A percentile compares a stretch with the other conserved stretches of the same genome.
Conservation (phyloP, 2,888 invertebrate species). For the Lithophane ornitopus region DNA sequence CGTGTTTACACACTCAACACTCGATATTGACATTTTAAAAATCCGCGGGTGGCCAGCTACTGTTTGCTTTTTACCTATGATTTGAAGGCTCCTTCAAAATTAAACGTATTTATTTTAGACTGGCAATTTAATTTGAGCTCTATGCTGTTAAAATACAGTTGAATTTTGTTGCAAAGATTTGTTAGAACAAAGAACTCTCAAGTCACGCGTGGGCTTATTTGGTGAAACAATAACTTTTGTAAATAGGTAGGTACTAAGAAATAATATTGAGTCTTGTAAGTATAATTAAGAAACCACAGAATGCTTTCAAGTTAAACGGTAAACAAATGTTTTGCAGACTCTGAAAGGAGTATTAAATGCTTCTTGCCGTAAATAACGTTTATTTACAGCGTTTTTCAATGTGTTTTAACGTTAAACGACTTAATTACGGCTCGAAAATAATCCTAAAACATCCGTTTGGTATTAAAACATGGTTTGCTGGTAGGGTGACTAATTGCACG, state of each 20-base stretch:
- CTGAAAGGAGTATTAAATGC: conserved; percentile 52
- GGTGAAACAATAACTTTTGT: conserved; percentile 75
- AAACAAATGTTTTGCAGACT: conserved; percentile 64
- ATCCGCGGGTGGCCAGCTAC: conserved; percentile 87
- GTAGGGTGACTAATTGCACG: conserved; percentile 66
- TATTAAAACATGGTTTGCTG: conserved; percentile 66
- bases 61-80: conserved; percentile 85
- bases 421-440: conserved; percentile 76
- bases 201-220: conserved; percentile 75
- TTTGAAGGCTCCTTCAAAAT: conserved; percentile 77
- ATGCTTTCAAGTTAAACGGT: conserved; percentile 68
- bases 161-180: conserved; percentile 51
- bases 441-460: conserved; percentile 76
- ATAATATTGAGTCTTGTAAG: conserved; percentile 68
- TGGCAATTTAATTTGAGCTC: conserved; percentile 21
- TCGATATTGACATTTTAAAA: conserved; percentile 80
- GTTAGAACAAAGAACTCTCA: conserved; percentile 56
- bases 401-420: conserved; percentile 75
- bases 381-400: conserved; percentile 74
- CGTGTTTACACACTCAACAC: conserved; percentile 86
- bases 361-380: conserved; percentile 71
- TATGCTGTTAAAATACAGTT: conserved; percentile 32
- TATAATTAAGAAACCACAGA: conserved; percentile 67
- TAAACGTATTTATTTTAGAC: conserved; percentile 63
- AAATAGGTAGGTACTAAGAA: conserved; percentile 66